Base-by-base conservation (phyloP, 1,140 invertebrate genomes). In the Euura lappo region DNA sequence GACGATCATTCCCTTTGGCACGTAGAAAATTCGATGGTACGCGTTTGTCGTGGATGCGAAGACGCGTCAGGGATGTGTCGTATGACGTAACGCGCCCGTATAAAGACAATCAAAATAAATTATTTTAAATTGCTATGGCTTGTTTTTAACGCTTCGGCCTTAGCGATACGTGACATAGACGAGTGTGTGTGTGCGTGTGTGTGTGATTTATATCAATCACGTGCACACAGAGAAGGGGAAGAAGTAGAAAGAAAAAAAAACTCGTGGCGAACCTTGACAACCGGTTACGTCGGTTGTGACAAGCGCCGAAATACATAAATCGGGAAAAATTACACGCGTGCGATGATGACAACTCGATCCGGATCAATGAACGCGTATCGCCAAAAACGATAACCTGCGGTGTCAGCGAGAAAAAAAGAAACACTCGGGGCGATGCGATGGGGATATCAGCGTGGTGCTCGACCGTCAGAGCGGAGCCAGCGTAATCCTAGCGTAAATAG, bases 81-180 rank as follows among this genome's bases (percentile, higher is more conserved):
- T 28, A 71, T 80, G 79, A 81, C 78, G 79, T 75, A 80, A 81
- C 70, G 45, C 44, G 65, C 70, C 79, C 78, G 73, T 72, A 79
- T 81, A 76, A 76, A 81, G 77, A 70, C 79, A 81, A 81, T 80
- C 75, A 76, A 79, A 76, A 76, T 80, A 80, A 81, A 81, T 77
- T 75, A 80, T 75, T 71, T 77, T 81, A 80, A 81, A 81, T 81
- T 81, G 78, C 75, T 69, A 65, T 71, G 66, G 47, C 72, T 73
- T 69, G 74, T 74, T 80, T 80, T 80, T 74, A 74, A 28, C 28
- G 28, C 28, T 28, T 28, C 28, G 28, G 28, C 28, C 28, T 28
- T 28, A 28, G 28, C 28, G 28, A 28, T 28, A 28, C 28, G 28
- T 28, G 28, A 28, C 28, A 28, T 28, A 28, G 28, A 28, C 28